These are phyloP conservation scores for Meiosimyza platycephala DNA, from an alignment of 2,888 invertebrate genomes.

Conservation along the genomic window DNA sequence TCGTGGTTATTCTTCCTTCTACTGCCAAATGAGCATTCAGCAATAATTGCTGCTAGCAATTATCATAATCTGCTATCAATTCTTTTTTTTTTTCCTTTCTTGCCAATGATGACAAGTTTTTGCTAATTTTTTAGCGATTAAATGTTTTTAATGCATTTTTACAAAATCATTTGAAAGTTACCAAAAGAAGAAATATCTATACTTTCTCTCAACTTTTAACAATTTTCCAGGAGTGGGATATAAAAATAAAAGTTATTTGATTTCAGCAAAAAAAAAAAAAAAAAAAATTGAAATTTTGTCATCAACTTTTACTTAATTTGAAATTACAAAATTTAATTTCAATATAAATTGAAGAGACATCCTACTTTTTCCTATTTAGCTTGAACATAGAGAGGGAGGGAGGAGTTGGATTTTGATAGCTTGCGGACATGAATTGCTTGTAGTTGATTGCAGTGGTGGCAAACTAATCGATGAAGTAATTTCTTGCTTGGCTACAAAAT, in stretches of 20 bases:
- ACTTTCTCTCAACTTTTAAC: too few relatives aligned
- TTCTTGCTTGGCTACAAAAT: slow-evolving; percentile 44
- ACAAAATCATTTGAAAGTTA: slow-evolving; percentile 11
- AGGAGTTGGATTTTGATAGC: slow-evolving; percentile 4
- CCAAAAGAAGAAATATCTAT: not conserved
- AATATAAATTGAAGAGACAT: slow-evolving; percentile 30
- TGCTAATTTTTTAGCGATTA: slow-evolving; percentile 28
- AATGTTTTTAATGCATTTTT: slow-evolving; percentile 42
- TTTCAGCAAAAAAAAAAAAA: slow-evolving; percentile 19
- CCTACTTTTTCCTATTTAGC: slow-evolving; percentile 20
- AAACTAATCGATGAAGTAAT: slow-evolving; percentile 44
- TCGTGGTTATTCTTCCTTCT: not conserved
- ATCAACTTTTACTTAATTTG: slow-evolving; percentile 38
- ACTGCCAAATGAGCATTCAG: slow-evolving; percentile 33
- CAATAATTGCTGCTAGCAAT: slow-evolving; percentile 43
- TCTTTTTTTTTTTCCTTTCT: slow-evolving; percentile 36
- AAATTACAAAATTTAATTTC: slow-evolving; percentile 38
- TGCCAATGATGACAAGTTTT: not conserved
- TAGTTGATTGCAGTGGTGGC: slow-evolving; percentile 35
- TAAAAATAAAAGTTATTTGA: too few relatives aligned
- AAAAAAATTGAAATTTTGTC: slow-evolving; percentile 37
- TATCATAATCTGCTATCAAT: slow-evolving; percentile 44
- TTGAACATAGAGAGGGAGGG: not conserved
- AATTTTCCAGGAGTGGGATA: too few relatives aligned
- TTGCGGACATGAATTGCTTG: slow-evolving; percentile 18